These are phyloP conservation scores for Ligdia adustata DNA, from an alignment of 2,888 invertebrate species.

Conservation along the genomic window DNA sequence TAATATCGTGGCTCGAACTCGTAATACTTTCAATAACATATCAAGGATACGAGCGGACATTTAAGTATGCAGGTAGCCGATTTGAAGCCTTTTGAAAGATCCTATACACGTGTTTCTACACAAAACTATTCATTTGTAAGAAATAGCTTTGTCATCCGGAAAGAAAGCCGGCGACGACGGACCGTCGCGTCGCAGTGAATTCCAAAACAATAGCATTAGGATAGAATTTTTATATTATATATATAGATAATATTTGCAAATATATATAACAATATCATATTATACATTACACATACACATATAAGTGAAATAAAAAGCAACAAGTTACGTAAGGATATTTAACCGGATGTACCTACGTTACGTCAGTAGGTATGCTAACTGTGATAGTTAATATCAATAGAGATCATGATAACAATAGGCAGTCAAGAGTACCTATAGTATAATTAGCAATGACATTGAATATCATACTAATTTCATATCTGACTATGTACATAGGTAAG, in stretches of 20 bases:
- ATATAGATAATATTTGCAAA: no score
- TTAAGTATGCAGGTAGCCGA: constrained; percentile 26
- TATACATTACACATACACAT: no score
- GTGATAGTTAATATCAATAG: constrained; percentile 3
- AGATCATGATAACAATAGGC: constrained; percentile 12
- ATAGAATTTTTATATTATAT: no score
- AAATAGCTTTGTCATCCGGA: constrained; percentile 5
- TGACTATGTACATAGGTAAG: no score
- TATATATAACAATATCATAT: no score
- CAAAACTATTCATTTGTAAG: constrained; percentile 1
- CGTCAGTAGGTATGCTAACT: constrained; percentile 8
- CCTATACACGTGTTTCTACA: constrained; percentile 4
- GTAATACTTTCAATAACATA: constrained; percentile 17
- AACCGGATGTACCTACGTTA: not conserved
- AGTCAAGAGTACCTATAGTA: no score
- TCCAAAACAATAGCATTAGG: no score
- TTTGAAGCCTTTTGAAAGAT: constrained; percentile 21
- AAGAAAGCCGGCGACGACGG: not conserved
- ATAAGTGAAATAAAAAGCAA: no score
- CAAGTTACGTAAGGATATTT: no score
- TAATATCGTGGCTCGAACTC: constrained; percentile 10
- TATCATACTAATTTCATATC: not conserved
- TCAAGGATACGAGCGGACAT: constrained; percentile 27
- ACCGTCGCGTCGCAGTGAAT: no score
- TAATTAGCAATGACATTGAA: not conserved